These are phyloP conservation scores for Hylaeus anthracinus DNA, from an alignment of 1,140 invertebrate species.

Conservation along the genomic window DNA sequence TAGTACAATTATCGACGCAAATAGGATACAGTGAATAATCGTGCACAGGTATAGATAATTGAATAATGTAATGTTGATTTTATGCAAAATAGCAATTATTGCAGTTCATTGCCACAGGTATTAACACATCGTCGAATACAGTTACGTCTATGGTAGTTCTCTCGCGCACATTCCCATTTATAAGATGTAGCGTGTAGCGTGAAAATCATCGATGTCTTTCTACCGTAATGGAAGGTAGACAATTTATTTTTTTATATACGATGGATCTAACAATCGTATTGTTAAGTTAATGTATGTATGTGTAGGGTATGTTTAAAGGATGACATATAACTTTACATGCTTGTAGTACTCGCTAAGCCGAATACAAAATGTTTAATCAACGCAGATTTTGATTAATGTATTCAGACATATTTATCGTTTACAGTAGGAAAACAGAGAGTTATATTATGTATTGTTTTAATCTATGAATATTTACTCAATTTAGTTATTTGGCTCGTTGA, in stretches of 20 bases:
- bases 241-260: neutral
- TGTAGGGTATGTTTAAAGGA: too few relatives aligned
- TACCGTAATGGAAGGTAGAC: neutral
- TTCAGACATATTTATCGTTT: too few relatives aligned
- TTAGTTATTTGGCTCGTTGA: too few relatives aligned
- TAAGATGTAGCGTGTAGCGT: neutral
- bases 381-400: too few relatives aligned
- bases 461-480: too few relatives aligned
- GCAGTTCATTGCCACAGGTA: neutral
- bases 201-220: constrained; percentile 1
- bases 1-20: constrained; percentile 4
- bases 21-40: neutral
- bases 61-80: neutral
- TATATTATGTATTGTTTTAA: too few relatives aligned
- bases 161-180: neutral
- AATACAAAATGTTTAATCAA: too few relatives aligned
- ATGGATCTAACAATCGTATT: neutral
- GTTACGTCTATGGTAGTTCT: neutral
- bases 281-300: neutral
- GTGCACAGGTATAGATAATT: neutral
- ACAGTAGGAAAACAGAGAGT: too few relatives aligned
- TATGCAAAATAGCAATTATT: neutral
- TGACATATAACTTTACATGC: too few relatives aligned
- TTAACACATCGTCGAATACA: constrained; percentile 12
- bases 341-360: too few relatives aligned